Percentiles rank a stretch among this genome's conserved stretches.
Evolutionary conservation across 2,888 invertebrate genomes (phyloP).

Genomic region (Nomada hirtipes): DNA sequence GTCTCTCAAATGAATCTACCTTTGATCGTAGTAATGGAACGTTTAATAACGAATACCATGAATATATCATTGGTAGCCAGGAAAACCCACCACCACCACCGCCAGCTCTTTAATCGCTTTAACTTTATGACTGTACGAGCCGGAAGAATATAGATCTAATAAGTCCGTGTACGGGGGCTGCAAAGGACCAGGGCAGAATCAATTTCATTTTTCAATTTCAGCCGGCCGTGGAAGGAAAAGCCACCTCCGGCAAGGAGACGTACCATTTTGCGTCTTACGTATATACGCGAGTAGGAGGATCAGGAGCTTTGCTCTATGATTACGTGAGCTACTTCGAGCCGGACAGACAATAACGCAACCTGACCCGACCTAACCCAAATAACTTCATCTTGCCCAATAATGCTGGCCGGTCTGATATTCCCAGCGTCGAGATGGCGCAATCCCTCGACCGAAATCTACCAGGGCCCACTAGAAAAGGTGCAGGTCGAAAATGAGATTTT

Average conservation of each 20-base stretch:
- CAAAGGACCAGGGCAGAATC: constrained; percentile 64
- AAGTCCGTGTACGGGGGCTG: constrained; percentile 43
- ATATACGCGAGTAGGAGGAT: constrained; percentile 65
- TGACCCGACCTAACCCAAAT: constrained; percentile 74
- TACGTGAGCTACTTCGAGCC: constrained; percentile 70
- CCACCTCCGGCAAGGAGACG: constrained; percentile 53
- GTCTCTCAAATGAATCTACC: too few relatives aligned
- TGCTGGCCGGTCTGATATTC: constrained; percentile 64
- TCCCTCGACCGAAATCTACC: constrained; percentile 61
- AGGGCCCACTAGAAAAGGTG: constrained; percentile 25
- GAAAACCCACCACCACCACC: constrained; percentile 9
- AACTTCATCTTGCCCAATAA: constrained; percentile 75
- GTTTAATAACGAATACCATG: neutral
- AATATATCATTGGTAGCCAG: neutral
- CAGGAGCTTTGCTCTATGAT: constrained; percentile 75
- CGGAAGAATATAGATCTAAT: constrained; percentile 65
- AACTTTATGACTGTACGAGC: constrained; percentile 23
- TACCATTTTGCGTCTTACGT: constrained; percentile 71
- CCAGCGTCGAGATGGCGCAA: constrained; percentile 55
- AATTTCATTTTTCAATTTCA: constrained; percentile 74
- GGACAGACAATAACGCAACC: constrained; percentile 72
- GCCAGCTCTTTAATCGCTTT: constrained; percentile 57
- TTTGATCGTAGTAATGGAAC: neutral
- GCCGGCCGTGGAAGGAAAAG: constrained; percentile 57
- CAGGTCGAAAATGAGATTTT: constrained; percentile 68